Evolutionary conservation across 2,888 invertebrate species (phyloP).

Genomic region (Drosophila multiciliata): DNA sequence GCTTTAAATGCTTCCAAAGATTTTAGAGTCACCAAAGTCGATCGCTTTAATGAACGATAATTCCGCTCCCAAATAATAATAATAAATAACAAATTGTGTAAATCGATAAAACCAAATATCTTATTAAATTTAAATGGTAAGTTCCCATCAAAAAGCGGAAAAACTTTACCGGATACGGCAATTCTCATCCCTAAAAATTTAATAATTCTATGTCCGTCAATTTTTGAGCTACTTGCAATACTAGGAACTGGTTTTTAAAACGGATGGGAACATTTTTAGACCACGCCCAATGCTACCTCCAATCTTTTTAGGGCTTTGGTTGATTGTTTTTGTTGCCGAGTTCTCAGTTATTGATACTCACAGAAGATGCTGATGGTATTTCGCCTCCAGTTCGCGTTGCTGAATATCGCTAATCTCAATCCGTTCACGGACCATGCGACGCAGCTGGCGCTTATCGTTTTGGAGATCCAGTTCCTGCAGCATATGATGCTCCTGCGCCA

Average conservation of each 20-base stretch:
- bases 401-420: conserved; percentile 85
- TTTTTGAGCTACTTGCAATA: background rate
- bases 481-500: conserved; percentile 93
- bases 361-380: conserved; percentile 81
- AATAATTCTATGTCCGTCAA: background rate
- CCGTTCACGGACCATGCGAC: conserved; percentile 86
- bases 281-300: background rate
- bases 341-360: conserved; percentile 51
- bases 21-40: background rate
- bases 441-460: conserved; percentile 86
- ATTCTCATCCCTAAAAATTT: background rate
- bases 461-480: conserved; percentile 91
- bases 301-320: background rate
- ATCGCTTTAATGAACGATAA: background rate
- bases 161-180: background rate
- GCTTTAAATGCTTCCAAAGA: background rate
- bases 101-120: background rate
- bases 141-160: background rate
- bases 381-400: conserved; percentile 82
- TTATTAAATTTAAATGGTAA: background rate
- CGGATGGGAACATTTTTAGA: background rate
- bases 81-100: background rate
- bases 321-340: too few species aligned
- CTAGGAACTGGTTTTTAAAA: background rate
- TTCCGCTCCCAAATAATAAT: background rate